A percentile compares a stretch with the other conserved stretches of the same genome.
These are phyloP conservation scores for Enteromius viviparus DNA, from an alignment of 2,797 vertebrate genomes.

Conservation along the genomic window DNA sequence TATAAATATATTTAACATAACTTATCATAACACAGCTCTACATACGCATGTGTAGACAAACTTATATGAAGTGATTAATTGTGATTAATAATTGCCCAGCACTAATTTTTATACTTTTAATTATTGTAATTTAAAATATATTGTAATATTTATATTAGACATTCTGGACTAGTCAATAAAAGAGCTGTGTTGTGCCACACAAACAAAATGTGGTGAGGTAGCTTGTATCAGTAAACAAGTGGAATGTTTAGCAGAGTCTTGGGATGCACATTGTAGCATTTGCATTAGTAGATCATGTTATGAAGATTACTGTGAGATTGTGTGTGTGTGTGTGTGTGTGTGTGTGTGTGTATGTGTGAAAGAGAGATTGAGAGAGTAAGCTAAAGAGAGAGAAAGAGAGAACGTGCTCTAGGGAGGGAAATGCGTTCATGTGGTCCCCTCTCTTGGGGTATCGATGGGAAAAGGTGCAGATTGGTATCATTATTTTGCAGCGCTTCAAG, in stretches of 20 bases:
- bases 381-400: neutral
- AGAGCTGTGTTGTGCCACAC: neutral
- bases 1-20: no score
- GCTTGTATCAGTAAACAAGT: neutral
- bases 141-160: neutral
- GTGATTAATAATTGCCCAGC: no score
- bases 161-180: constrained; percentile 2
- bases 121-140: neutral
- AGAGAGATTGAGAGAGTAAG: neutral
- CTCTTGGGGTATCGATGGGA: constrained; percentile 39
- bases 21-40: no score
- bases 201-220: neutral
- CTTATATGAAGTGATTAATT: no score
- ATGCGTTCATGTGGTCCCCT: constrained; percentile 1
- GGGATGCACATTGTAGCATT: neutral
- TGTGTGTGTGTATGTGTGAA: neutral
- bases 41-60: no score
- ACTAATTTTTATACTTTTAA: neutral
- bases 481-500: constrained; percentile 53
- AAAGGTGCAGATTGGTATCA: constrained; percentile 57
- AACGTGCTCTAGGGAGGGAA: neutral
- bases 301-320: neutral
- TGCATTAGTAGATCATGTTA: neutral
- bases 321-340: neutral
- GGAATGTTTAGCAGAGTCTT: neutral